Conservation (phyloP, 2,797 vertebrate species). For the Neoniphon sammara region DNA sequence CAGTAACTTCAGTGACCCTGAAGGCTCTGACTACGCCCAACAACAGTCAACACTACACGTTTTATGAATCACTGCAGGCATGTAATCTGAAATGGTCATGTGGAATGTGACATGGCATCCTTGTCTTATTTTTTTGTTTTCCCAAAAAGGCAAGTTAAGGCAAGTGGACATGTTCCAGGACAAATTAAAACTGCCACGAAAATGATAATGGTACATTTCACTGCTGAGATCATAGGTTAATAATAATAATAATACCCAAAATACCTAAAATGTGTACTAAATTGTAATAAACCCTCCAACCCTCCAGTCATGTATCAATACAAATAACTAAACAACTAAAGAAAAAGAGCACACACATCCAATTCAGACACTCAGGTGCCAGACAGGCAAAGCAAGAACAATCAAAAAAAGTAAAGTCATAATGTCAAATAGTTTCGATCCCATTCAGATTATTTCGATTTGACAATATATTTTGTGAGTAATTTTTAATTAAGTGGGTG, state of each 20-base stretch:
- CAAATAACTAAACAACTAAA: background rate
- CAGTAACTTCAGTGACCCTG: conserved; percentile 37
- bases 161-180: conserved; percentile 7
- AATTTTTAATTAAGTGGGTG: too few relatives aligned
- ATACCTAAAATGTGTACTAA: conserved; percentile 41
- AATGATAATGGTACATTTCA: conserved; percentile 13
- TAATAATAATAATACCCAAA: conserved; percentile 18
- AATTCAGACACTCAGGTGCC: too few relatives aligned
- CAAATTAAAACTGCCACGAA: conserved; percentile 25
- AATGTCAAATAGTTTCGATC: too few relatives aligned
- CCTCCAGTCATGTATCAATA: background rate
- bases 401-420: too few relatives aligned
- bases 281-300: conserved; percentile 13
- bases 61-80: conserved; percentile 11
- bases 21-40: conserved; percentile 43
- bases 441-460: too few relatives aligned
- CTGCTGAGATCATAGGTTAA: conserved; percentile 4
- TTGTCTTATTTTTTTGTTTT: conserved; percentile 8
- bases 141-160: conserved; percentile 36
- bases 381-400: too few relatives aligned
- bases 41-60: background rate
- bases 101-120: background rate
- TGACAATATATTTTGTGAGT: too few relatives aligned
- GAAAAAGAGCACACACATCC: too few relatives aligned
- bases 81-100: too few relatives aligned